Evolutionary conservation across 2,888 invertebrate genomes (phyloP).

Genomic region (Osedax frankpressi): DNA sequence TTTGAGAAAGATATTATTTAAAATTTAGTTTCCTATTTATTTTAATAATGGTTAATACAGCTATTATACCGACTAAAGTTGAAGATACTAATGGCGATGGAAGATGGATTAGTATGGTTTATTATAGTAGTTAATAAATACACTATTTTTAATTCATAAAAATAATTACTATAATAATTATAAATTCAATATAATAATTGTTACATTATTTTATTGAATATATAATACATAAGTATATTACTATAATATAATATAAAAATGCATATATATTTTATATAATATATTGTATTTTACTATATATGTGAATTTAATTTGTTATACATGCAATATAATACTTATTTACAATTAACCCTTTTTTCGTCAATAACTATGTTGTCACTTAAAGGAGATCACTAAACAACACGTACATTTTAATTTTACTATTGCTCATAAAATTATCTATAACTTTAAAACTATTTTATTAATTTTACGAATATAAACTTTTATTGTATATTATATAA

Average conservation of each 20-base stretch:
- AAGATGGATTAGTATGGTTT: conserved; percentile 69
- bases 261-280: not conserved
- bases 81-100: conserved; percentile 69
- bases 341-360: no score
- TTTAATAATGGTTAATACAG: not conserved
- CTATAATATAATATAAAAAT: not conserved
- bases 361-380: no score
- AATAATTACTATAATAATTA: not conserved
- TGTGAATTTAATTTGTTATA: not conserved
- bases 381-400: no score
- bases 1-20: no score
- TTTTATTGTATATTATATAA: no score
- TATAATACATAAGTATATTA: not conserved
- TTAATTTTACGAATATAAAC: no score
- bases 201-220: not conserved
- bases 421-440: no score
- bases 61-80: conserved; percentile 50
- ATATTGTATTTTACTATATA: not conserved
- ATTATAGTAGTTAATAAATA: no score
- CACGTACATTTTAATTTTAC: no score
- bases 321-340: not conserved
- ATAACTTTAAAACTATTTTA: no score
- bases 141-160: not conserved
- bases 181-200: not conserved
- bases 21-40: no score